Conservation (phyloP, 2,888 invertebrate genomes). For the Anticlea derivata region DNA sequence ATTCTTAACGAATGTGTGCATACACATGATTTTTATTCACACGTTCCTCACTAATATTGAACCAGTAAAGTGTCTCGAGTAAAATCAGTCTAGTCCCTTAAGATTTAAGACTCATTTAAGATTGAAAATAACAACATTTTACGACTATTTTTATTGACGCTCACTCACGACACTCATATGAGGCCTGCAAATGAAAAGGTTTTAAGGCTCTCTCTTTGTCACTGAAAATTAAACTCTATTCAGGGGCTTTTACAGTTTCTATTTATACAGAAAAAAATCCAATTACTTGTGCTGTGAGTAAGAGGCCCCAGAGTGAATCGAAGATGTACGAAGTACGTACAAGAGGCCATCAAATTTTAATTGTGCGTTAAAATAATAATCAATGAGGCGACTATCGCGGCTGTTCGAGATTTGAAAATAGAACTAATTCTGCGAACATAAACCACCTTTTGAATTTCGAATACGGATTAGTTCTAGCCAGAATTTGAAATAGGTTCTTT, state of each 20-base stretch:
- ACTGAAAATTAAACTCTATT: slow-evolving; percentile 51
- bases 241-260: slow-evolving; percentile 40
- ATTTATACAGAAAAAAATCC: slow-evolving; percentile 29
- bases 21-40: slow-evolving; percentile 83
- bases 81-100: slow-evolving; percentile 47
- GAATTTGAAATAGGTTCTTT: slow-evolving; percentile 35
- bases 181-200: slow-evolving; percentile 64
- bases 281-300: slow-evolving; percentile 29
- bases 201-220: slow-evolving; percentile 45
- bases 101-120: slow-evolving; percentile 52
- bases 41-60: slow-evolving; percentile 68
- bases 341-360: slow-evolving; percentile 82
- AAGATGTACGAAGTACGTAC: slow-evolving; percentile 74
- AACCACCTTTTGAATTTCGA: slow-evolving; percentile 34
- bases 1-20: slow-evolving; percentile 83
- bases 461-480: slow-evolving; percentile 29
- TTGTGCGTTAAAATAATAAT: slow-evolving; percentile 83
- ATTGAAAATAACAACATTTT: slow-evolving; percentile 52
- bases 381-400: slow-evolving; percentile 77
- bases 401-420: slow-evolving; percentile 58
- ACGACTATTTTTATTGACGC: slow-evolving; percentile 83
- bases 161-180: slow-evolving; percentile 78
- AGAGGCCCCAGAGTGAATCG: slow-evolving; percentile 50
- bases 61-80: slow-evolving; percentile 33
- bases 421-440: slow-evolving; percentile 58